Conservation (phyloP, 2,888 invertebrate genomes). For the Epinotia nisella region DNA sequence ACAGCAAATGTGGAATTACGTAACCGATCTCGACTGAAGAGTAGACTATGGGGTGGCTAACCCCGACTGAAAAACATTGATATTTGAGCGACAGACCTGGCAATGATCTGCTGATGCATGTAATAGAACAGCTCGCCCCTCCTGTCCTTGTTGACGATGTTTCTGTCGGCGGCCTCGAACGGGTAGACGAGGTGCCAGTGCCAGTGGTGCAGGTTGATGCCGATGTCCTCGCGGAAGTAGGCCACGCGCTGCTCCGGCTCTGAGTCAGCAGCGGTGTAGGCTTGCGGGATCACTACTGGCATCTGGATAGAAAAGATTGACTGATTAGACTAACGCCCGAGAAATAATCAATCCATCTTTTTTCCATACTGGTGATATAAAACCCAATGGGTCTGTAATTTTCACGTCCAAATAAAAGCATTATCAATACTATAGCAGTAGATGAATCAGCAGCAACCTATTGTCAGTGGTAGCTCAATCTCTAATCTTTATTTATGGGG, state of each 20-base stretch:
- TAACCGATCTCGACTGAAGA: background rate
- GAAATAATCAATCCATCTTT: no score
- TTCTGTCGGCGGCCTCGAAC: slow-evolving; percentile 86
- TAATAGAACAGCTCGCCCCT: slow-evolving; percentile 92
- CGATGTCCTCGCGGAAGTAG: slow-evolving; percentile 94
- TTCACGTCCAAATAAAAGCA: no score
- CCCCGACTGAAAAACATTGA: background rate
- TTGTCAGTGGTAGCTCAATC: no score
- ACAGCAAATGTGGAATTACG: background rate
- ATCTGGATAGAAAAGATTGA: slow-evolving; percentile 66
- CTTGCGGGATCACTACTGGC: slow-evolving; percentile 88
- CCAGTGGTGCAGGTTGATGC: slow-evolving; percentile 95
- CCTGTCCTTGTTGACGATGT: slow-evolving; percentile 88
- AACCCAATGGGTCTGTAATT: no score
- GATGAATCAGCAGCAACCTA: no score
- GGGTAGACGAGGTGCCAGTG: slow-evolving; percentile 96
- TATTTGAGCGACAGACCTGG: slow-evolving; percentile 71
- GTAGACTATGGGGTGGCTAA: background rate
- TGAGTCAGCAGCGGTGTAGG: slow-evolving; percentile 89
- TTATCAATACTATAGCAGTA: no score
- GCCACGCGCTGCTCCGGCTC: slow-evolving; percentile 92
- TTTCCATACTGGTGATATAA: no score
- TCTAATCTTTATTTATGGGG: no score
- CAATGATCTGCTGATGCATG: slow-evolving; percentile 90
- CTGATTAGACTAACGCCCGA: background rate